Conservation (phyloP, 1,140 invertebrate species). For the Mactra quadrangularis region DNA sequence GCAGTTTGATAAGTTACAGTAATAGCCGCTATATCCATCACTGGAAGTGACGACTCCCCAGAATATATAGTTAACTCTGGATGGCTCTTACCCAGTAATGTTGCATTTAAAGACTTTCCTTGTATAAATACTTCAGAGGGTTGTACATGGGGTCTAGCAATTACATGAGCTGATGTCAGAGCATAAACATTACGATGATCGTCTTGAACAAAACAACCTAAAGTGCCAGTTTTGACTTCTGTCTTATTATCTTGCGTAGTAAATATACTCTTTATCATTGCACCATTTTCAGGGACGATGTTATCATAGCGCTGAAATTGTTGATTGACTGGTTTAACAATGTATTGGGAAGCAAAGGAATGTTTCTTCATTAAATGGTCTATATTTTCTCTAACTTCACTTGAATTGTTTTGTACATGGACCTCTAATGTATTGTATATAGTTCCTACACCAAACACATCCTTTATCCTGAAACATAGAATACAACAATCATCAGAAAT, state of each 20-base stretch:
- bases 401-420: neutral
- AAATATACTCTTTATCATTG: neutral
- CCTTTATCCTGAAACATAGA: neutral
- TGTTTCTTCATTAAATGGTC: neutral
- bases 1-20: neutral
- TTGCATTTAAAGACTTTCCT: neutral
- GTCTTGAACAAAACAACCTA: neutral
- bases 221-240: neutral
- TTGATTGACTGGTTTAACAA: neutral
- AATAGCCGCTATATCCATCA: constrained; percentile 18
- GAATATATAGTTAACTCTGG: neutral
- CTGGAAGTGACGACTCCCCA: neutral
- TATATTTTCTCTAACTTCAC: neutral
- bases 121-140: neutral
- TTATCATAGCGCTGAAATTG: neutral
- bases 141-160: neutral
- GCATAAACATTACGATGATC: neutral
- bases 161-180: constrained; percentile 4
- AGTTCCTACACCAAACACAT: neutral
- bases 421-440: constrained; percentile 3
- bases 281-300: constrained; percentile 9
- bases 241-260: neutral
- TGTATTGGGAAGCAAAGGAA: neutral
- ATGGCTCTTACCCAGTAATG: neutral
- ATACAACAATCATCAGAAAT: no score